Base-by-base conservation (phyloP, 1,140 invertebrate species). In the Euglossa dilemma region DNA sequence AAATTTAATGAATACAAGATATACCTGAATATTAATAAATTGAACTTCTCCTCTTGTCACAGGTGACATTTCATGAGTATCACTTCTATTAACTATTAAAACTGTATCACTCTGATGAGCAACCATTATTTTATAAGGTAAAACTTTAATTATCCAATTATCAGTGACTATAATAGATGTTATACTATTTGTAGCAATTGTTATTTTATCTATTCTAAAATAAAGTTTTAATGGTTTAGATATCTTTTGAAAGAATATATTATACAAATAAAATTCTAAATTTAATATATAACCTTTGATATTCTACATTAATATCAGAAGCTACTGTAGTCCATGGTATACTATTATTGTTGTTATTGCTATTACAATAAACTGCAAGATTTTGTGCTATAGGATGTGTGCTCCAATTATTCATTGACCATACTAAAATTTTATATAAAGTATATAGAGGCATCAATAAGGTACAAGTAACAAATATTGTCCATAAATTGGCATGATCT, bases 101-200 rank as follows among this genome's bases (percentile, higher is more conserved):
- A 96, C 94, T 57, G 97, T 96, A 92, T 98, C 97, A 90, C 94
- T 96, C 92, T 98, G 97, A 92, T 97, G 96, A 1, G 97, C 96
- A 64, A 98, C 91, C 87, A 97, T 94, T 0, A 98, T 90, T 88
- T 93, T 96, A 91, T 98, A 98, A 67, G 97, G 96, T 0, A 96
- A 95, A 4, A 98, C 96, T 94, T 98, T 98, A 45, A 99, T 96
- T n/a, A 99, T 96, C 98, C 98, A 99, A 87, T 97, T 98, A 89
- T 98, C 96, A 2, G 97, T 98, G 9, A 96, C 97, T 85, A 98
- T 95, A 54, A 98, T 94, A 89, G 96, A 96, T 71, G 95, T 96
- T 45, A 97, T 95, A 7, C 96, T 95, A 92, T 96, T 97, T 69
- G 96, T 95, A 71, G 96, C 95, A 80, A 97, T 96, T 36, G 95